phyloP scores from a whole-genome alignment of 2,888 invertebrate species.

The Coremacera marginata region DNA sequence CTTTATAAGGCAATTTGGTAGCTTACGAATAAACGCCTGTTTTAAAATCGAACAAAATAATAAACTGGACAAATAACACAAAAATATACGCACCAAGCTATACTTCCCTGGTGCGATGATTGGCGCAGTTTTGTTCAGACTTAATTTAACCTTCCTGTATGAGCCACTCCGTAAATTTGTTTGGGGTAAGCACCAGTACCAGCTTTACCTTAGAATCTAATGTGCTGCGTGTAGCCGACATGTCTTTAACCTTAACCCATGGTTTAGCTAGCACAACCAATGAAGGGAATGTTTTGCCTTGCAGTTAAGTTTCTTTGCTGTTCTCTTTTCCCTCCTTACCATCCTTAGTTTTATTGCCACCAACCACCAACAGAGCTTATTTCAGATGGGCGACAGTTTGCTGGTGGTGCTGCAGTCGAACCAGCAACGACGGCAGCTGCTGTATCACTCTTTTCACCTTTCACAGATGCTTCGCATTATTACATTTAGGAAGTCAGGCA shows the following conservation, averaged over 20 bases:
- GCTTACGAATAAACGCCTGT: constrained; percentile 87
- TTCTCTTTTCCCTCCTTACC: constrained; percentile 76
- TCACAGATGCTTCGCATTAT: no score
- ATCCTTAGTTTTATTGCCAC: constrained; percentile 70
- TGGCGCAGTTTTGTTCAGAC: constrained; percentile 82
- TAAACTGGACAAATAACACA: not conserved
- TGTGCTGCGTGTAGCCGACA: constrained; percentile 73
- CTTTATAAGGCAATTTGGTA: constrained; percentile 86
- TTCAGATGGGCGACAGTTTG: constrained; percentile 76
- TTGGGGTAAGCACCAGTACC: constrained; percentile 83
- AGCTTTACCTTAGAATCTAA: constrained; percentile 85
- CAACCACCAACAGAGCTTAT: constrained; percentile 80
- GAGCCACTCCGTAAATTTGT: constrained; percentile 91
- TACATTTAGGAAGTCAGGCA: no score
- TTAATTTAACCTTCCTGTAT: constrained; percentile 86
- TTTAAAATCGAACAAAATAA: constrained; percentile 52
- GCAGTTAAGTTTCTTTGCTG: constrained; percentile 81
- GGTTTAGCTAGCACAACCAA: constrained; percentile 87
- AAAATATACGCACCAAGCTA: constrained; percentile 74
- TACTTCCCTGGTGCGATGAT: constrained; percentile 78
- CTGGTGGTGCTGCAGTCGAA: constrained; percentile 47
- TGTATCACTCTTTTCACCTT: constrained; percentile 38
- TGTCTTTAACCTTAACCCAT: constrained; percentile 79
- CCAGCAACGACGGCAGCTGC: no score
- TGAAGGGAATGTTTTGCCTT: constrained; percentile 87